Evolutionary conservation across 1,140 invertebrate genomes (phyloP), one percentile per base, ranked within the genome.

Genomic region (Leptopilina boulardi): DNA sequence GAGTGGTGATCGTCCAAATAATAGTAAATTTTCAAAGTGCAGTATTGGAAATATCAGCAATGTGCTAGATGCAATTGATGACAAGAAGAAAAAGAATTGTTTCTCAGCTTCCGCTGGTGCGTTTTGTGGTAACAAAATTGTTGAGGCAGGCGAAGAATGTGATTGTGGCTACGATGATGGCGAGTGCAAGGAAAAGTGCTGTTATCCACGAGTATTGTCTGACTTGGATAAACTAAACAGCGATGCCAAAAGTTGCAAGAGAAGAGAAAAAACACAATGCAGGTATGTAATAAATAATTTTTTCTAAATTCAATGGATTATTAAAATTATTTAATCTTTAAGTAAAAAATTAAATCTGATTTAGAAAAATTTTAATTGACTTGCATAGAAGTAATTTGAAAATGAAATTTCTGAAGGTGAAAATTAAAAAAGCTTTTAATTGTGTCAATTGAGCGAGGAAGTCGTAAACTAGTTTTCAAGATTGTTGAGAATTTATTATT

Each of bases 81-180:
- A 97, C 80, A 96, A 96, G 54, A 95, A 97, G 80, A 99, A 99
- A 88, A 92, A 95, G n/a, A 99, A 99, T 91, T 99, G 99, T 88
- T 99, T 99, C 89, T 93, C 92, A 92, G 96, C 95, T 30, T 97
- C 96, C 73, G 95, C 95, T 76, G 98, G 97, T 77, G 97, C 98
- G 26, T 99, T 99, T 93, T 99, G 99, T 92, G 99, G 99, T 15
- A 99, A 99, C 90, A 98, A 99, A 91, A 99, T 99, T 85, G 97
- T 99, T 0, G 99, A 99, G 90, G 95, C 95, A 38, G 98, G 97
- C 13, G 99, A 99, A 90, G 96, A 99, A 91, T 99, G 99, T 87
- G 99, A 99, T 90, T 99, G 99, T 89, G 99, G 99, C 23, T 99
- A 98, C 88, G 96, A 98, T 86, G 94, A 96, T 75, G 93, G 94